Evolutionary conservation across 2,113 vertebrate genomes (phyloP).

Genomic region (Hypanus sabinus): DNA sequence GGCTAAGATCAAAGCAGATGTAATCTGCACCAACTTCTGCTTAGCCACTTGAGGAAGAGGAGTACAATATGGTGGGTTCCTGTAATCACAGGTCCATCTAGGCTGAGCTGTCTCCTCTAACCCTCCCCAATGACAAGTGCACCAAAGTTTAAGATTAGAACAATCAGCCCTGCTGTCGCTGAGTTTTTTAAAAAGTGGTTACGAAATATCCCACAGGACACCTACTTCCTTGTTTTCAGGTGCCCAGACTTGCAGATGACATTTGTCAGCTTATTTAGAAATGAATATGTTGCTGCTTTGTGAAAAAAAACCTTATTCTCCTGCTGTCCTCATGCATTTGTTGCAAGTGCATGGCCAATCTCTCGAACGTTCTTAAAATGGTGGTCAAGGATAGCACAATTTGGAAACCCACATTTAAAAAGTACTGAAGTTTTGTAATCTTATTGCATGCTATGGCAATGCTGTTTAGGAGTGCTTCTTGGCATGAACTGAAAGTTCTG

Average conservation of each 20-base stretch:
- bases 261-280: slow-evolving; percentile 7
- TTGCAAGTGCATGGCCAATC: neutral
- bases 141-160: neutral
- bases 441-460: neutral
- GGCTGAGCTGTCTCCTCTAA: neutral
- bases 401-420: neutral
- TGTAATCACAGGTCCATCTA: neutral
- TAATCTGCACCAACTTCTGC: neutral
- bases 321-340: neutral
- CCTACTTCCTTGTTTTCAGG: neutral
- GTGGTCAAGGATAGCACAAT: neutral
- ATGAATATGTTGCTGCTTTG: neutral
- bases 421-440: neutral
- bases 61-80: neutral
- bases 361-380: neutral
- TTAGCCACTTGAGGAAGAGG: neutral
- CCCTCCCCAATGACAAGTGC: neutral
- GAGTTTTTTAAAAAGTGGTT: neutral
- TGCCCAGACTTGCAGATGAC: neutral
- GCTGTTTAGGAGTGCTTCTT: neutral
- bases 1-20: neutral
- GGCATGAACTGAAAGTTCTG: neutral
- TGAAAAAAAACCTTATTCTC: neutral
- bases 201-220: slow-evolving; percentile 6
- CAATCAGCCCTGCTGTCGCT: neutral